Base-by-base conservation (phyloP, 2,888 invertebrate genomes). In the Ectemnius lituratus region DNA sequence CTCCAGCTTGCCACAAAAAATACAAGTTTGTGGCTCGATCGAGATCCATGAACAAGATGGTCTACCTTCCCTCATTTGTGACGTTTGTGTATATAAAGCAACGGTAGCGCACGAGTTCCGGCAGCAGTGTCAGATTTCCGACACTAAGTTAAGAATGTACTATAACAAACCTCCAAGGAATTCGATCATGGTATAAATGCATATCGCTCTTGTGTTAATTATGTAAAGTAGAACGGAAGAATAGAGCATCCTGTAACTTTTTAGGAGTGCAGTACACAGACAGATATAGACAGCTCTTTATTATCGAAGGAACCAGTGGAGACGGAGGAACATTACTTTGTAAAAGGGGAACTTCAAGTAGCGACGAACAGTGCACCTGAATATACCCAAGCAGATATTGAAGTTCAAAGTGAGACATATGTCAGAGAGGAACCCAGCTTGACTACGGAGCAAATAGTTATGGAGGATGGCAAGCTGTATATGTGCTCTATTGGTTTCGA, bases 1-100 rank as follows among this genome's bases (percentile, higher is more conserved):
- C 58, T 76, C 87, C 0, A 85, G 84, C 64, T 82, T 90, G 37
- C 79, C 87, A 6, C 88, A 88, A 60, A 90, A 89, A 64, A 90
- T 90, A 77, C 87, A 89, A 85, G 74, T 88, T 8, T 90, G 89
- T 56, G 90, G 90, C 14, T 88, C 86, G 2, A 86, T 91, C 6
- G 89, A 91, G 65, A 87, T 90, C 72, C 85, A 90, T 6, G 88
- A 89, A 70, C 88, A 89, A 63, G 90, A 91, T 78, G 90, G 90
- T n/a, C 80, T 91, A 59, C 90, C 90, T 61, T 86, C 89, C 1
- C 70, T 88, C 59, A 91, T 91, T 67, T 91, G 90, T 73, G 87
- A 89, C 68, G 85, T 87, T 49, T 91, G 90, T 73, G 79, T 88
- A 67, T 90, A 90, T 64, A 91, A 90, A 79, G 90, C 89, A n/a